These are phyloP conservation scores for Sarcoramphus papa DNA, from an alignment of 2,797 vertebrate genomes.

Conservation along the genomic window DNA sequence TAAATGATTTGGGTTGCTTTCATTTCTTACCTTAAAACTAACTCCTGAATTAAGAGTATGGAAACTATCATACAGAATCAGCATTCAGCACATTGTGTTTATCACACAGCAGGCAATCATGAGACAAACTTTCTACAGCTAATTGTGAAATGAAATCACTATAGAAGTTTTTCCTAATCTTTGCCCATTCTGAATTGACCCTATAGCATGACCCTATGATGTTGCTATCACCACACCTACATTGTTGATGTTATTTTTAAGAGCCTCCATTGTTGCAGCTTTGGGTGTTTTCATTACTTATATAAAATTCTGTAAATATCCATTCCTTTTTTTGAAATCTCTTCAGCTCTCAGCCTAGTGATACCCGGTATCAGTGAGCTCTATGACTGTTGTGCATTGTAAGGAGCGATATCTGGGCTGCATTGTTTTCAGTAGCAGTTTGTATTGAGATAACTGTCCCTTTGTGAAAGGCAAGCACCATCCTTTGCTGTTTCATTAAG, in stretches of 20 bases:
- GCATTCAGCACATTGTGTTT: background rate
- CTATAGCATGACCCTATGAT: background rate
- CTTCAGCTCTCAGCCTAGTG: background rate
- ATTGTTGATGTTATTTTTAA: background rate
- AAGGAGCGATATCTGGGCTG: background rate
- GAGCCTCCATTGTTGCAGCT: background rate
- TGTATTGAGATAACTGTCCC: background rate
- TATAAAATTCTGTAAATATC: background rate
- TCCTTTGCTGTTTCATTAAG: background rate
- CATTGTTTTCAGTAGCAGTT: background rate
- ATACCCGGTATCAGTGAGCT: background rate
- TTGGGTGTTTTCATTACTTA: background rate
- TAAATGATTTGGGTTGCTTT: background rate
- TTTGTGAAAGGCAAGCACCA: background rate
- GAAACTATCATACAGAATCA: background rate
- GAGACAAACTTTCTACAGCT: background rate
- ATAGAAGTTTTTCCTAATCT: background rate
- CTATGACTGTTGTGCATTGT: fast-evolving
- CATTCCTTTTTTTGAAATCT: background rate
- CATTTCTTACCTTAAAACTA: background rate
- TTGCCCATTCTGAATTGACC: background rate
- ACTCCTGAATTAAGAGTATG: background rate
- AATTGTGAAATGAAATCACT: background rate
- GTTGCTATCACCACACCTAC: background rate
- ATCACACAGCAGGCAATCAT: background rate